Evolutionary conservation across 2,797 vertebrate species (phyloP), one percentile per base, ranked within the genome.

Genomic region (Nasua narica): DNA sequence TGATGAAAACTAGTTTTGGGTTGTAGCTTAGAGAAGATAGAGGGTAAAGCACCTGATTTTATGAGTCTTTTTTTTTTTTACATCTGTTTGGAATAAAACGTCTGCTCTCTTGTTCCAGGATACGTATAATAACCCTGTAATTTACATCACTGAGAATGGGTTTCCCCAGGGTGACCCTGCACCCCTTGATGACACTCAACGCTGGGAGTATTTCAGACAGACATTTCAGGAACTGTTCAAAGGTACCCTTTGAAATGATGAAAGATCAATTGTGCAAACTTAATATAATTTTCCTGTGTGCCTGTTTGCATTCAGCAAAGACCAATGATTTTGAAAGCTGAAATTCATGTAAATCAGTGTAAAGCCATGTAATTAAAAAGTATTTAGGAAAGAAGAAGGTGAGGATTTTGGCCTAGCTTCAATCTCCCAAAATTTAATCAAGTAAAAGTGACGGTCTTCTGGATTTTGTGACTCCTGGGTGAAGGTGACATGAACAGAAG

Each of bases 91-190:
- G 97, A 98, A 98, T 98, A 98, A 98, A 98, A 98, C 97, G 98
- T 98, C 94, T 98, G 89, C 82, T 99, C 97, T 98, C 97, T 98
- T 98, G 62, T 99, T 98, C 92, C 98, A 99, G 99, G 98, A 99
- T 98, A 99, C 97, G 3, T 99, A 99, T 98, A 98, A 99, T 98
- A 98, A 99, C 97, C 99, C 99, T 15, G 87, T 98, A 85, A 99
- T 99, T 99, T 99, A 99, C 98, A 99, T 99, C 96, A 99, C 99
- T 2, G 99, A 99, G 98, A 99, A 99, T 54, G 99, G 99, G 82
- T 99, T 99, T 98, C 98, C 99, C 95, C 99, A 99, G 98, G 97
- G 96, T 96, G 99, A 99, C 88, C 98, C 98, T 10, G 94, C 98
- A 97, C 92, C 98, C 85, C 98, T 99, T 60, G 99, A 99, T 96